Evolutionary conservation across 2,113 vertebrate species (phyloP).

Genomic region (Miniopterus natalensis): DNA sequence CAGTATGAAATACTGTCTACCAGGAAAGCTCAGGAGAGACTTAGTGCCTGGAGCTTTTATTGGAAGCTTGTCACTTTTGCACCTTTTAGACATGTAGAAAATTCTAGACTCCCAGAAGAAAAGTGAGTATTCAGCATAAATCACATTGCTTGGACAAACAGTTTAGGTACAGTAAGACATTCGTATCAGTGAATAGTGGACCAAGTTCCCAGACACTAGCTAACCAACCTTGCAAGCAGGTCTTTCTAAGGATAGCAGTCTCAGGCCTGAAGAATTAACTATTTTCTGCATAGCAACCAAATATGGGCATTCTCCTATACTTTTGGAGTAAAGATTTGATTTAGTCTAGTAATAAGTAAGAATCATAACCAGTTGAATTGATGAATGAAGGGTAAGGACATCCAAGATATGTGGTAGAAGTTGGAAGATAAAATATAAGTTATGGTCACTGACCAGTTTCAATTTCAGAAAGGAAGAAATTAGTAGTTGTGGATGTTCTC

Average conservation of each 20-base stretch:
- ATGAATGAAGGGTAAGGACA: not conserved
- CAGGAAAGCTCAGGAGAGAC: not conserved
- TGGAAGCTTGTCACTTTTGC: not conserved
- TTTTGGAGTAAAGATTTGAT: not conserved
- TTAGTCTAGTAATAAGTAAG: not conserved
- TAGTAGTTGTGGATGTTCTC: not conserved
- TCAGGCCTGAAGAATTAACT: not conserved
- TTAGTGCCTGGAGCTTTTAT: not conserved
- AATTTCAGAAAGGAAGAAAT: constrained; percentile 13
- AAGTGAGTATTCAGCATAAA: not conserved
- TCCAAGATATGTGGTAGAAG: not conserved
- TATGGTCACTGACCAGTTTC: not conserved
- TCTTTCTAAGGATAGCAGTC: not conserved
- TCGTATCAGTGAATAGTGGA: not conserved
- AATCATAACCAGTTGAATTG: not conserved
- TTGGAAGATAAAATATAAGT: not conserved
- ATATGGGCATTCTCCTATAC: not conserved
- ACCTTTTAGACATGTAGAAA: not conserved
- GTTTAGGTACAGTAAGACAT: not conserved
- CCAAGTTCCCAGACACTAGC: not conserved
- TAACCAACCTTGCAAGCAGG: not conserved
- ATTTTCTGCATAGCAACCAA: not conserved
- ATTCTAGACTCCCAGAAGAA: not conserved
- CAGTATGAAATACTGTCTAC: not conserved
- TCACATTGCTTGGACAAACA: not conserved